phyloP scores from a whole-genome alignment of 2,888 invertebrate species.

The Cantharis nigra region DNA sequence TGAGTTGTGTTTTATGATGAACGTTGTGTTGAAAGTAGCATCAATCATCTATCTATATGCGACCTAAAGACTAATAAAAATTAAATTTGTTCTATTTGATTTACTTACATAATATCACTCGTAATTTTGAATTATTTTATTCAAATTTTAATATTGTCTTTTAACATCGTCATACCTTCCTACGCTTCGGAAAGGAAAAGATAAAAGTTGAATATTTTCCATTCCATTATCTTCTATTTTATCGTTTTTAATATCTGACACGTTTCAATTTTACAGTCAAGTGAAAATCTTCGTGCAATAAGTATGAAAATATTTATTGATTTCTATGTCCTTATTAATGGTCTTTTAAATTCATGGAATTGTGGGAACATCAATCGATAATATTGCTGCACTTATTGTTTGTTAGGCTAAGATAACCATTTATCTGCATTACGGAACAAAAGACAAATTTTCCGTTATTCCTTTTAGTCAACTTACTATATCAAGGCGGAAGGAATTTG shows the following conservation, averaged over 20 bases:
- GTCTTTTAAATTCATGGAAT: neutral
- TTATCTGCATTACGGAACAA: neutral
- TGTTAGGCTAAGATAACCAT: neutral
- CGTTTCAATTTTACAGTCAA: neutral
- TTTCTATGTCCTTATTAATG: neutral
- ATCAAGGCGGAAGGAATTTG: too few species aligned
- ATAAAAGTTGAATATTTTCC: neutral
- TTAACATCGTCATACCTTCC: too few species aligned
- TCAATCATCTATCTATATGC: too few species aligned
- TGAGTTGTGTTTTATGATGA: too few species aligned
- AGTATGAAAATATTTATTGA: neutral
- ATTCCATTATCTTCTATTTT: neutral
- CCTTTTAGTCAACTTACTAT: neutral
- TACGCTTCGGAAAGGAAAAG: neutral
- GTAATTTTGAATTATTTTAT: too few species aligned
- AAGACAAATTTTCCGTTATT: neutral
- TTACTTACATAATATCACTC: too few species aligned
- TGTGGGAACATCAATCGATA: neutral
- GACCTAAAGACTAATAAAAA: too few species aligned
- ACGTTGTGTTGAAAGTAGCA: too few species aligned
- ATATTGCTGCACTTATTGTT: neutral
- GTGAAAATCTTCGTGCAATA: neutral
- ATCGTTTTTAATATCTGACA: too few species aligned
- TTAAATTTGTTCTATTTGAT: too few species aligned
- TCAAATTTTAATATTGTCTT: too few species aligned